phyloP scores from a whole-genome alignment of 2,113 vertebrate species.

The Pluvianellus socialis region DNA sequence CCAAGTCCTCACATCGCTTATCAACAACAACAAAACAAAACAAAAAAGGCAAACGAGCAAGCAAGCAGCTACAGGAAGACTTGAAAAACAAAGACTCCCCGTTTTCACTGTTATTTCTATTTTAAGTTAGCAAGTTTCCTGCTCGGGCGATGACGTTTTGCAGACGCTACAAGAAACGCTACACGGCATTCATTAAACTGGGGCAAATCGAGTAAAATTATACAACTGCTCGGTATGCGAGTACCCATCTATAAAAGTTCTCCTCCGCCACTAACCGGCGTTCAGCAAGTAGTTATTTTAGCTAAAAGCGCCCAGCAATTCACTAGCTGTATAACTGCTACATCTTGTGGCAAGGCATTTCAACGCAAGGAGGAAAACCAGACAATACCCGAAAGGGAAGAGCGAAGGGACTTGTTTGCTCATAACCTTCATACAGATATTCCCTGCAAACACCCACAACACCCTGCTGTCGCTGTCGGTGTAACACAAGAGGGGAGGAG shows the following conservation, averaged over 20 bases:
- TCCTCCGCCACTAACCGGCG: neutral
- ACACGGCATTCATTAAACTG: constrained; percentile 11
- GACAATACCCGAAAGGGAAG: constrained; percentile 76
- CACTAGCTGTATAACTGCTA: constrained; percentile 76
- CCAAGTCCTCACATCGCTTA: neutral
- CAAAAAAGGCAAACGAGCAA: neutral
- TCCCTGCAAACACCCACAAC: constrained; percentile 75
- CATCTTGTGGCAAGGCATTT: constrained; percentile 78
- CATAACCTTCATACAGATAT: constrained; percentile 74
- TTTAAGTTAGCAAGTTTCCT: constrained; percentile 34
- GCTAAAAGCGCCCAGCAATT: constrained; percentile 44
- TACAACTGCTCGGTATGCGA: constrained; percentile 21
- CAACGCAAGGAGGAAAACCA: constrained; percentile 71
- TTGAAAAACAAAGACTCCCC: neutral
- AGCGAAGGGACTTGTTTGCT: constrained; percentile 68
- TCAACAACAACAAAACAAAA: neutral
- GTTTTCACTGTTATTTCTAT: neutral
- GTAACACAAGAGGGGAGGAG: constrained; percentile 72
- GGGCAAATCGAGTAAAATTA: constrained; percentile 56
- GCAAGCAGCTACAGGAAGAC: neutral
- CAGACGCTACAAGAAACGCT: constrained; percentile 19
- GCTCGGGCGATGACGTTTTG: constrained; percentile 19
- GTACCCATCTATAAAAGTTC: constrained; percentile 63
- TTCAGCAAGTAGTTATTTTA: constrained; percentile 65
- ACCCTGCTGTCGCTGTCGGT: constrained; percentile 71